Conservation (phyloP, 1,140 invertebrate species). For the Tetraneura akinire region DNA sequence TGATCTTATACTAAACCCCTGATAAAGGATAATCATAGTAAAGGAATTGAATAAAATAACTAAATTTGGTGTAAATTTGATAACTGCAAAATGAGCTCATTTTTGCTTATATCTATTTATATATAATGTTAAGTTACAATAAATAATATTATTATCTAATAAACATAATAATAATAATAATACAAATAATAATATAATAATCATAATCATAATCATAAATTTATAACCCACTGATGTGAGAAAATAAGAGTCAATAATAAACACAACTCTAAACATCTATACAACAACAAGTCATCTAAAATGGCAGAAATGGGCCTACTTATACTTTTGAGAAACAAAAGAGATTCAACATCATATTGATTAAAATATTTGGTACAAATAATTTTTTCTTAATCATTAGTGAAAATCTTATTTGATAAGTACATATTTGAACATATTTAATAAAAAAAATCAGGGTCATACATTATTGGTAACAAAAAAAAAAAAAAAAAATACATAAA, state of each 20-base stretch:
- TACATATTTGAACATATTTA: background rate
- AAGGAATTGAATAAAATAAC: background rate
- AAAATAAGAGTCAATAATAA: slow-evolving; percentile 21
- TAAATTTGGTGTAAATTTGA: background rate
- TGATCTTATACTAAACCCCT: too few species aligned
- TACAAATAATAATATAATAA: slow-evolving; percentile 29
- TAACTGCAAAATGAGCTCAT: slow-evolving; percentile 1
- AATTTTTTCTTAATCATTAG: background rate
- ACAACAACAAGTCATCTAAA: slow-evolving; percentile 49
- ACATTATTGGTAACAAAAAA: slow-evolving; percentile 41
- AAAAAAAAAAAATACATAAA: background rate
- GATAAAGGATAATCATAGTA: background rate
- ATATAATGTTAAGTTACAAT: slow-evolving; percentile 44
- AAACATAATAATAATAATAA: slow-evolving; percentile 39
- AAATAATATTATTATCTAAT: slow-evolving; percentile 51
- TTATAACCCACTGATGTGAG: slow-evolving; percentile 11
- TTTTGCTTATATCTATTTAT: slow-evolving; percentile 28
- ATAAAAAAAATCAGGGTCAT: slow-evolving; percentile 12
- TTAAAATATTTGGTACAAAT: slow-evolving; percentile 23
- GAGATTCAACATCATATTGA: slow-evolving; percentile 19
- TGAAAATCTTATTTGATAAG: slow-evolving; percentile 30
- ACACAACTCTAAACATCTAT: slow-evolving; percentile 50
- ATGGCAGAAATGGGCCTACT: slow-evolving; percentile 46
- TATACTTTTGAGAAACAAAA: slow-evolving; percentile 39
- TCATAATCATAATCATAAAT: slow-evolving; percentile 41